Evolutionary conservation across 2,797 vertebrate species (phyloP).

Genomic region (Bovichtus variegatus): DNA sequence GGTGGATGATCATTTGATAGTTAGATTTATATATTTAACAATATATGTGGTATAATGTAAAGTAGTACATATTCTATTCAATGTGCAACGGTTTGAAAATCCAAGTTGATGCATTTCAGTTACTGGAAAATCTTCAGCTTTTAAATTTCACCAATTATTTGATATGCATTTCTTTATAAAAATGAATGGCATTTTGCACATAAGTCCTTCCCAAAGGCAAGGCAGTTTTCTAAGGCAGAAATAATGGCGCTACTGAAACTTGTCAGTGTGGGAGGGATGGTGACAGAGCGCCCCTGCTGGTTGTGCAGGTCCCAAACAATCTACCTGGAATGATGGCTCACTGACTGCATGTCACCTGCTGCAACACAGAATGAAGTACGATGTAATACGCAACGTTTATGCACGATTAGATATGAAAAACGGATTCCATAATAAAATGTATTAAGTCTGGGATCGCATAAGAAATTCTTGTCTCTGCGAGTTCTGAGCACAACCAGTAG

Average conservation of each 20-base stretch:
- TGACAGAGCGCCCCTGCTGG: not conserved
- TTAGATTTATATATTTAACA: conserved; percentile 14
- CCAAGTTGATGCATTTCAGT: not conserved
- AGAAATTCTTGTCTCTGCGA: not conserved
- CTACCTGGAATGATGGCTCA: not conserved
- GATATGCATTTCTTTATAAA: not conserved
- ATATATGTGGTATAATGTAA: conserved; percentile 18
- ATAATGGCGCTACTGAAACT: conserved; percentile 17
- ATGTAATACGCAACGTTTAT: not conserved
- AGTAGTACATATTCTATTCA: conserved; percentile 18
- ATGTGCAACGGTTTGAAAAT: conserved; percentile 5
- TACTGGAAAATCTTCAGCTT: not conserved
- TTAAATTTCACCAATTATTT: not conserved
- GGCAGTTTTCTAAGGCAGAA: conserved; percentile 15
- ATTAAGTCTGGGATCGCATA: no score
- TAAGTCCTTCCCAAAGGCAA: not conserved
- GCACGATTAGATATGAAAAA: not conserved
- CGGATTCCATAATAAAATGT: not conserved
- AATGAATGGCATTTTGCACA: conserved; percentile 8
- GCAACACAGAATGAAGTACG: not conserved
- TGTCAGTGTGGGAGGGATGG: not conserved
- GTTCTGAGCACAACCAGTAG: not conserved
- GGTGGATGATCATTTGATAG: not conserved
- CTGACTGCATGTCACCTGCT: not conserved
- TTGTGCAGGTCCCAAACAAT: not conserved